Base-by-base conservation (phyloP, 2,113 vertebrate species). In the Hoplias malabaricus region DNA sequence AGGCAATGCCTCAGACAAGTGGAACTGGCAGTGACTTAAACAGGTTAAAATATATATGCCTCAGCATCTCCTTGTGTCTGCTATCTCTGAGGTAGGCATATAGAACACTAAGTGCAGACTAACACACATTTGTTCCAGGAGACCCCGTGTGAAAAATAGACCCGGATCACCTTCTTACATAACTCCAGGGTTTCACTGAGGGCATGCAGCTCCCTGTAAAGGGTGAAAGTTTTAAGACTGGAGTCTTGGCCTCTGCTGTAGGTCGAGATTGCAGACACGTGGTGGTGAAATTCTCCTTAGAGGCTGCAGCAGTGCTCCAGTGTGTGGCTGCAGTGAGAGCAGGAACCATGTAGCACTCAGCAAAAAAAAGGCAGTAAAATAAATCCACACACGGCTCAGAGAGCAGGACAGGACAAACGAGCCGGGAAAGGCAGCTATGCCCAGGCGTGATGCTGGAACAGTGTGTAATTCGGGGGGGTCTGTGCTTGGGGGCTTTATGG, bases 231-330 rank as follows among this genome's bases (percentile, higher is more conserved):
- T 38, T 68, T 68, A 9, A 42, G 6, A 53, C 48, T 63, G 59
- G 53, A 56, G 31, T 42, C 59, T 3, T 43, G 9, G 38, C 54
- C 11, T 10, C n/a, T 16, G 68, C 25, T 72, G 40, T 59, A 10
- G 36, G 61, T 77, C 59, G 54, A 57, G 56, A 62, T 70, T 82
- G 54, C 57, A 69, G 71, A 78, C 80, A 82, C 80, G 50, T 82
- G 65, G 43, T 65, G 23, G 25, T 54, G 34, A 42, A 78, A 23
- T 50, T 29, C 69, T 42, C 48, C 38, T 43, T 6, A 36, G 48
- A 23, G n/a, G n/a, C n/a, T n/a, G 76, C 71, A 57, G 38, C 46
- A 23, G 63, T 6, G 46, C 48, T 36, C 69, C 63, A 13, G 1
- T 65, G 14, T 48, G 43, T 29, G 61, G 40, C 59, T 27, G 46